phyloP scores from a whole-genome alignment of 2,797 vertebrate species.

The Oryzias sinensis region DNA sequence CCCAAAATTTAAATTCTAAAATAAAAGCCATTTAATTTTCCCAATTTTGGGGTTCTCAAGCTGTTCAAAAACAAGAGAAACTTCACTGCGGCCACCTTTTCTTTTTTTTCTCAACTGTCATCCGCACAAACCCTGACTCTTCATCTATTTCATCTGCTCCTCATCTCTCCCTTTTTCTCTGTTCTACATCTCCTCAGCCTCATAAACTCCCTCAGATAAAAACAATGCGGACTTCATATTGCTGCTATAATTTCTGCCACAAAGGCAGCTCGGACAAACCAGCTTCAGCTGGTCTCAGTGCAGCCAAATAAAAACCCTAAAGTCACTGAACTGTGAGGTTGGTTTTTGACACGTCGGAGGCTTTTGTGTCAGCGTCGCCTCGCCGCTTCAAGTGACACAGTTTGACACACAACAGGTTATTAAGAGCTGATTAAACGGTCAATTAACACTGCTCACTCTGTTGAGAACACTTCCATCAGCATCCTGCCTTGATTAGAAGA shows the following conservation, averaged over 20 bases:
- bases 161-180: constrained; percentile 1
- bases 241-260: constrained; percentile 25
- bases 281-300: constrained; percentile 32
- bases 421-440: constrained; percentile 38
- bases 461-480: constrained; percentile 18
- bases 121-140: constrained; percentile 2
- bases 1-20: no score
- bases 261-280: constrained; percentile 36
- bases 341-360: constrained; percentile 12
- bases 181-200: constrained; percentile 12
- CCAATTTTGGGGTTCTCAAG: not conserved
- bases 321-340: constrained; percentile 1
- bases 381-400: constrained; percentile 12
- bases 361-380: constrained; percentile 28
- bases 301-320: constrained; percentile 14
- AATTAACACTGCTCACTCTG: constrained; percentile 41
- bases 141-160: constrained; percentile 9
- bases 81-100: not conserved
- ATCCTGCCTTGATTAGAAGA: constrained; percentile 16
- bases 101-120: not conserved
- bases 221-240: constrained; percentile 31
- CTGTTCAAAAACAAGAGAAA: no score
- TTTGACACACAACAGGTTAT: constrained; percentile 42
- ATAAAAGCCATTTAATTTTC: not conserved
- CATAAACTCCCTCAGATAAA: constrained; percentile 19